These are phyloP conservation scores for Acestrorhynchus altus DNA, from an alignment of 2,797 vertebrate species.

Conservation along the genomic window DNA sequence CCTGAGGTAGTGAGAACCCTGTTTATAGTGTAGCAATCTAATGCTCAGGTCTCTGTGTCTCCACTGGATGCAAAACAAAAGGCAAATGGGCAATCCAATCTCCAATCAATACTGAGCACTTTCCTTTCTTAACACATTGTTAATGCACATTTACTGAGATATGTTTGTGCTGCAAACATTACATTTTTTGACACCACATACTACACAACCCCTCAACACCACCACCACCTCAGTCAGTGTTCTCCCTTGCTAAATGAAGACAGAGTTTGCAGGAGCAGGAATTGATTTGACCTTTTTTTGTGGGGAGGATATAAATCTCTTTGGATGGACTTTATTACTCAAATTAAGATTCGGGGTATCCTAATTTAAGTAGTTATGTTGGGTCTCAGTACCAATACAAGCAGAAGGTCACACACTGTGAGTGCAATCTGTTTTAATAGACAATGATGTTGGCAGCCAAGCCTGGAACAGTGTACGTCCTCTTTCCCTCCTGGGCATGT, in stretches of 20 bases:
- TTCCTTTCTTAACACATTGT: slow-evolving; percentile 64
- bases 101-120: slow-evolving; percentile 67
- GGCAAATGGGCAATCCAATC: slow-evolving; percentile 61
- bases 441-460: slow-evolving; percentile 39
- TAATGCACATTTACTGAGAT: slow-evolving; percentile 69
- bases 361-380: slow-evolving; percentile 69
- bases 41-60: slow-evolving; percentile 63
- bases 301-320: slow-evolving; percentile 72
- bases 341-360: slow-evolving; percentile 64
- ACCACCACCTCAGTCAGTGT: slow-evolving; percentile 18
- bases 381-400: slow-evolving; percentile 64
- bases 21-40: slow-evolving; percentile 69
- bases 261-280: slow-evolving; percentile 62
- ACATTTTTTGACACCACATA: slow-evolving; percentile 44
- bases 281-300: slow-evolving; percentile 79
- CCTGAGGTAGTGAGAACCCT: slow-evolving; percentile 68
- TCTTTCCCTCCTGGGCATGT: slow-evolving; percentile 15
- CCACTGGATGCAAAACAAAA: slow-evolving; percentile 72
- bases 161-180: slow-evolving; percentile 55
- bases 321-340: slow-evolving; percentile 70
- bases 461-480: slow-evolving; percentile 22
- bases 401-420: slow-evolving; percentile 61
- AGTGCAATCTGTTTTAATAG: slow-evolving; percentile 57
- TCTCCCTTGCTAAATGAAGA: slow-evolving; percentile 72
- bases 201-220: not conserved